Evolutionary conservation across 2,113 vertebrate species (phyloP).

Genomic region (Brachypodius melanocephalos): DNA sequence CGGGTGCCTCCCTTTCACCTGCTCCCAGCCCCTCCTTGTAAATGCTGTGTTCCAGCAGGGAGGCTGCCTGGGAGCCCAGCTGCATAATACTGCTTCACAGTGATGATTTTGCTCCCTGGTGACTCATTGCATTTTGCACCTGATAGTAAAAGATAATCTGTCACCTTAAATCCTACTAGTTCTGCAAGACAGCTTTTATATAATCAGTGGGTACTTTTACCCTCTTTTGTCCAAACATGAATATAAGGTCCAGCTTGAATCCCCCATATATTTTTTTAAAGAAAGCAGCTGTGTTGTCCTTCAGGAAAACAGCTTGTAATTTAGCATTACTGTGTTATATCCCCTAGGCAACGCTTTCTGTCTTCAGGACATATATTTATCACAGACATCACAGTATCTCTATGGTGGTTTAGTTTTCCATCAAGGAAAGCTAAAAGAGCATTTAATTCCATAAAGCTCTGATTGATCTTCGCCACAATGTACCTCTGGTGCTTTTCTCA

Average conservation of each 20-base stretch:
- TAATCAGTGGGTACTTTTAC: conserved; percentile 34
- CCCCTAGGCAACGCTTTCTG: conserved; percentile 61
- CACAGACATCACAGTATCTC: conserved; percentile 31
- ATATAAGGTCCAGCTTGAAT: conserved; percentile 49
- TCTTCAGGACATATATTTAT: conserved; percentile 59
- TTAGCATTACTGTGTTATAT: conserved; percentile 54
- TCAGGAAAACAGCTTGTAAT: conserved; percentile 61
- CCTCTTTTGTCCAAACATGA: conserved; percentile 29
- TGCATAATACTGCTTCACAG: neutral
- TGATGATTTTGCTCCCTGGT: neutral
- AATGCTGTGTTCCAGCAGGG: neutral
- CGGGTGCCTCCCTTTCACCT: neutral
- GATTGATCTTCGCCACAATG: conserved; percentile 20
- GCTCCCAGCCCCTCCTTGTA: neutral
- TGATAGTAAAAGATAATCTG: conserved; percentile 14
- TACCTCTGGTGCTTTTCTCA: conserved; percentile 13
- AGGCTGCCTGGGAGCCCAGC: neutral
- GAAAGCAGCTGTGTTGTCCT: conserved; percentile 64
- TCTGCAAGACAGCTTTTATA: conserved; percentile 31
- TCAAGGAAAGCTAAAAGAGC: conserved; percentile 26
- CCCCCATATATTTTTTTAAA: conserved; percentile 20
- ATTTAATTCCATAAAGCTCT: conserved; percentile 12
- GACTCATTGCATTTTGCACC: conserved; percentile 36
- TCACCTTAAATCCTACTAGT: conserved; percentile 29
- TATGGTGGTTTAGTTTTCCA: conserved; percentile 26